phyloP scores from a whole-genome alignment of 2,113 vertebrate species.

The Polypterus senegalus region DNA sequence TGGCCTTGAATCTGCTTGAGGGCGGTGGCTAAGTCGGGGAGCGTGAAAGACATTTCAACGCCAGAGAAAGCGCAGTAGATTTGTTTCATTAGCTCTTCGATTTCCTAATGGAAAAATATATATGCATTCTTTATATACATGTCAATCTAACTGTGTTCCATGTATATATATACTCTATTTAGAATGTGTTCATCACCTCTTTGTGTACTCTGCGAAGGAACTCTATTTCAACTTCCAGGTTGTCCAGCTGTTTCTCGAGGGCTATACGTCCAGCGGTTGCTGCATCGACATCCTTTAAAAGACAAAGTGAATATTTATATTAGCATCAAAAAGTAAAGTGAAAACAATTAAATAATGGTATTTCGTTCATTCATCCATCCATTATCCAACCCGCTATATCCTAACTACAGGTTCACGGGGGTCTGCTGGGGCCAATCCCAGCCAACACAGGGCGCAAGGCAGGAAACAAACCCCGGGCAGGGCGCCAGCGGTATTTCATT shows the following conservation, averaged over 20 bases:
- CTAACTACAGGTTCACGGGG: no score
- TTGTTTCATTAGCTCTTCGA: constrained; percentile 52
- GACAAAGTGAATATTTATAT: no score
- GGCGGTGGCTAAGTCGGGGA: constrained; percentile 53
- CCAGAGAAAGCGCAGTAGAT: constrained; percentile 42
- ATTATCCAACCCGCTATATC: no score
- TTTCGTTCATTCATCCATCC: no score
- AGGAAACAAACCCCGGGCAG: no score
- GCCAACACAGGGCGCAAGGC: no score
- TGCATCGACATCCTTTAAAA: constrained; percentile 37
- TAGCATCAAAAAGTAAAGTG: no score
- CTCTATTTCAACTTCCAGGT: constrained; percentile 48
- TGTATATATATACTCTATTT: not conserved
- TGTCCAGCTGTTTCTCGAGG: constrained; percentile 45
- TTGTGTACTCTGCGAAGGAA: constrained; percentile 49
- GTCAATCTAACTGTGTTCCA: constrained; percentile 1
- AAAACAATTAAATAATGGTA: no score
- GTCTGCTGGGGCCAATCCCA: no score
- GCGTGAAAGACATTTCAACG: constrained; percentile 34
- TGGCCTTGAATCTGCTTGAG: constrained; percentile 63
- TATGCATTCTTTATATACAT: not conserved
- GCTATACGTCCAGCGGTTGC: constrained; percentile 40
- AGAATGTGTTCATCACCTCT: constrained; percentile 31
- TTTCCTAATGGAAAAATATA: constrained; percentile 45
- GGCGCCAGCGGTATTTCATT: no score